Evolutionary conservation across 1,140 invertebrate genomes (phyloP).

Genomic region (Drosophila trapezifrons): DNA sequence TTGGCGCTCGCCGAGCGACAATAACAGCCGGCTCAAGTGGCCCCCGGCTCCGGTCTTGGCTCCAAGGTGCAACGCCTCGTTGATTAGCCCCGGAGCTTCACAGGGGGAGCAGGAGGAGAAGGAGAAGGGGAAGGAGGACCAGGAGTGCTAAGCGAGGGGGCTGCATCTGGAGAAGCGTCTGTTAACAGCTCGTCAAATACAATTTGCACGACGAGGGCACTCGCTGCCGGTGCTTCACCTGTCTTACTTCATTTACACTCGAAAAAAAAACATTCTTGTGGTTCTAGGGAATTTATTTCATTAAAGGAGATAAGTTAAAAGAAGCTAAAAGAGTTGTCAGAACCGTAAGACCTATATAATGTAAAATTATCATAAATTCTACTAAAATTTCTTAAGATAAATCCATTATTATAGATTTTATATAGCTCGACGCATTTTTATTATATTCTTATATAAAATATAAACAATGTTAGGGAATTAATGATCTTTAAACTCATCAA

Average conservation of each 20-base stretch:
- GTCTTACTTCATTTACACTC: conserved; percentile 24
- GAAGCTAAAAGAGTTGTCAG: not conserved
- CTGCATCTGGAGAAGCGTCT: conserved; percentile 8
- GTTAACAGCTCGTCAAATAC: conserved; percentile 69
- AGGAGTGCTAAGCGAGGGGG: conserved; percentile 5
- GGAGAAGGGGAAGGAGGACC: not conserved
- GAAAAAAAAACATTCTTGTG: not conserved
- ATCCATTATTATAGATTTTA: no score
- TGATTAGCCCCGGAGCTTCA: conserved; percentile 49
- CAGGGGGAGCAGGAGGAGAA: no score
- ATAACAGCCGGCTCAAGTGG: conserved; percentile 41
- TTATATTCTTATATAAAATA: no score
- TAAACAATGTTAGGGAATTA: no score
- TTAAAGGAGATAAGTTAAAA: not conserved
- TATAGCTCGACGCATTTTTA: no score
- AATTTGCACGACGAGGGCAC: conserved; percentile 33
- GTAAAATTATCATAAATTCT: not conserved
- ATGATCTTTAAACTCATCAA: no score
- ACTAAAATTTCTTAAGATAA: not conserved
- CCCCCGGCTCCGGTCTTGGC: not conserved
- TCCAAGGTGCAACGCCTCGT: conserved; percentile 61
- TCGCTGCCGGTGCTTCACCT: not conserved
- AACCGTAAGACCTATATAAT: not conserved
- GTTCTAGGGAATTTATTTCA: not conserved
- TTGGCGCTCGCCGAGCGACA: conserved; percentile 33